Evolutionary conservation across 1,140 invertebrate genomes (phyloP).

Genomic region (Teleopsis dalmanni): DNA sequence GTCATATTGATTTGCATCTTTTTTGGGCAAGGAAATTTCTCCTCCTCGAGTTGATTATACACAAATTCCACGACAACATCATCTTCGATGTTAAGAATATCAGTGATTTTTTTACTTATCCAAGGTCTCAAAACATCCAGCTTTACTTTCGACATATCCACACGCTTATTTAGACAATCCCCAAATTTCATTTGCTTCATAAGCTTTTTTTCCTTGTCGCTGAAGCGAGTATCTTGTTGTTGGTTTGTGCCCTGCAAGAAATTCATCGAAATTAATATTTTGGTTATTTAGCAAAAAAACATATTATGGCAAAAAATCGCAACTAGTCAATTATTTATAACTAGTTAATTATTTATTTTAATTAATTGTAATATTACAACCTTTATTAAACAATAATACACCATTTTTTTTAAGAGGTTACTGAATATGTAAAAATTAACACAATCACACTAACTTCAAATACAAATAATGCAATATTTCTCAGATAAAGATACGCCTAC

Average conservation of each 20-base stretch:
- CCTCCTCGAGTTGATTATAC: slow-evolving; percentile 91
- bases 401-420: not conserved
- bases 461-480: no score
- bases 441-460: not conserved
- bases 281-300: no score
- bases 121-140: slow-evolving; percentile 97
- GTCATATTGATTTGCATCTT: slow-evolving; percentile 99
- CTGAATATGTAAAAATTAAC: not conserved
- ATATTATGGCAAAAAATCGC: no score
- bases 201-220: slow-evolving; percentile 98
- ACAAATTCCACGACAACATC: slow-evolving; percentile 98
- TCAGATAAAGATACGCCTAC: no score
- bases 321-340: no score
- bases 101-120: slow-evolving; percentile 94
- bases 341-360: no score
- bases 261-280: slow-evolving; percentile 1
- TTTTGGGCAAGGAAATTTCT: slow-evolving; percentile 92
- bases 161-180: slow-evolving; percentile 82
- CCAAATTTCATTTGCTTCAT: slow-evolving; percentile 98
- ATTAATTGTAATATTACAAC: no score
- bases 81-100: slow-evolving; percentile 94
- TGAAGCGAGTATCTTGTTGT: slow-evolving; percentile 97
- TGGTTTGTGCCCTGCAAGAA: slow-evolving; percentile 85
- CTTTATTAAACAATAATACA: no score
- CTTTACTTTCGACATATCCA: slow-evolving; percentile 98